Conservation (phyloP, 2,113 vertebrate species). For the Callithrix jacchus region DNA sequence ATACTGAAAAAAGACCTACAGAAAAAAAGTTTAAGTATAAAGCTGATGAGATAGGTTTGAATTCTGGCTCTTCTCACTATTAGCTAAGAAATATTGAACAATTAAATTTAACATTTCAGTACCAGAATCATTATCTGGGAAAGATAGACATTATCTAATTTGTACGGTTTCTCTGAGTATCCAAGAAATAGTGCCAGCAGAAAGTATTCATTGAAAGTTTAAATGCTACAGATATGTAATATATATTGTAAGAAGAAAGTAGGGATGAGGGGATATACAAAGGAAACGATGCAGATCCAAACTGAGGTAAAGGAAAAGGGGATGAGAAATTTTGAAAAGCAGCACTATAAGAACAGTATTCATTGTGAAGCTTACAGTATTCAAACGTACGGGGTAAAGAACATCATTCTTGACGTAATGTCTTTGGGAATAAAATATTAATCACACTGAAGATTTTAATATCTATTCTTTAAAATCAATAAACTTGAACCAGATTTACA, state of each 20-base stretch:
- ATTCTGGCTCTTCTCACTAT: background rate
- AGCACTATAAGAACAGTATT: background rate
- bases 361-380: background rate
- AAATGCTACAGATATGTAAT: background rate
- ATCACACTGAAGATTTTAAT: constrained; percentile 10
- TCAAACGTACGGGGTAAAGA: background rate
- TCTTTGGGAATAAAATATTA: constrained; percentile 5
- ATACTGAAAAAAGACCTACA: background rate
- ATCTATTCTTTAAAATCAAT: constrained; percentile 25
- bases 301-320: background rate
- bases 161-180: background rate
- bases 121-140: background rate
- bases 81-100: background rate
- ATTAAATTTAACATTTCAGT: constrained; percentile 34
- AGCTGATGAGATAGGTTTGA: background rate
- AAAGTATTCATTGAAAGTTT: background rate
- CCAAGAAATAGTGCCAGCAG: background rate
- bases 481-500: background rate
- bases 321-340: background rate
- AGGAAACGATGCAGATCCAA: background rate
- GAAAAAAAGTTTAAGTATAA: background rate
- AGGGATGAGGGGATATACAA: background rate
- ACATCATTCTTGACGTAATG: background rate
- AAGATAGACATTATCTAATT: background rate
- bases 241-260: background rate